Evolutionary conservation across 2,797 vertebrate species (phyloP).

Genomic region (Manis crassicaudata): DNA sequence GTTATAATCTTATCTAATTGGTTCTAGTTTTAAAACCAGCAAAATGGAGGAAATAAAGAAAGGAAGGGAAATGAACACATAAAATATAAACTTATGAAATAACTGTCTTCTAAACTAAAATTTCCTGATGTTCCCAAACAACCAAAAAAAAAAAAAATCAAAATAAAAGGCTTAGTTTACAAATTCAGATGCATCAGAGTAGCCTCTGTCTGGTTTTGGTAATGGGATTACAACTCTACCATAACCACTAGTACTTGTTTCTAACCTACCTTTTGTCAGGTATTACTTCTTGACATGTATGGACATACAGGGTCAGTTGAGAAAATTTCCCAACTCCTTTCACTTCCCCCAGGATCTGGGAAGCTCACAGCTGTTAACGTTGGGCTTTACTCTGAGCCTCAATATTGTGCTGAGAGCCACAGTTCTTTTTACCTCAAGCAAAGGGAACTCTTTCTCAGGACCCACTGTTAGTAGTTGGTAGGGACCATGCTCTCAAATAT

Average conservation of each 20-base stretch:
- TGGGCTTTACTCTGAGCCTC: not conserved
- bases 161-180: not conserved
- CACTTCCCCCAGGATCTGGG: not conserved
- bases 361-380: not conserved
- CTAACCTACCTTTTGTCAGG: not conserved
- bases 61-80: not conserved
- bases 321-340: not conserved
- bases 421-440: not conserved
- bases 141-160: not conserved
- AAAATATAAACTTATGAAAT: not conserved
- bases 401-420: not conserved
- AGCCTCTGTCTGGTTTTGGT: not conserved
- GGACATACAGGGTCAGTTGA: not conserved
- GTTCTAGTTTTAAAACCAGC: not conserved
- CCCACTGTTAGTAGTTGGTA: not conserved
- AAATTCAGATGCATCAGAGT: not conserved
- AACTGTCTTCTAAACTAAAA: not conserved
- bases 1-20: not conserved
- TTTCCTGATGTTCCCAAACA: not conserved
- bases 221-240: not conserved
- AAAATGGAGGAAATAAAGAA: not conserved
- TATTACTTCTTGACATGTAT: not conserved
- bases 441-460: not conserved
- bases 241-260: not conserved
- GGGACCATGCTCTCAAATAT: not conserved